A percentile compares a stretch with the other conserved stretches of the same genome.
Evolutionary conservation across 2,888 invertebrate genomes (phyloP).

Genomic region (Diarsia brunnea): DNA sequence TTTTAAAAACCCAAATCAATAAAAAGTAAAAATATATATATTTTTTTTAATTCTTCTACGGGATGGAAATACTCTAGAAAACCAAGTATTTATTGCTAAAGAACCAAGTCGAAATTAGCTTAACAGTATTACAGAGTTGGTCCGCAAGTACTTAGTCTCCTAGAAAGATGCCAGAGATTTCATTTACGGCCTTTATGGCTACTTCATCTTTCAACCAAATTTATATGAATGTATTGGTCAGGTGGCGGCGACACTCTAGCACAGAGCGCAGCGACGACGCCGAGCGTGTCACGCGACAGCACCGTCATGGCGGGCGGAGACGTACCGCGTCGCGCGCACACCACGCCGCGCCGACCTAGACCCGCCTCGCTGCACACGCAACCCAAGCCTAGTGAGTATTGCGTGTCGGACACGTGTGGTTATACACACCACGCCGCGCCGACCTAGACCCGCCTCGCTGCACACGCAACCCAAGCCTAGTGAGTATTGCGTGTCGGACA

Average conservation of each 20-base stretch:
- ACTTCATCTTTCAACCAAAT: background rate
- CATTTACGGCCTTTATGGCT: background rate
- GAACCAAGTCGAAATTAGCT: background rate
- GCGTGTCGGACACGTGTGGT: background rate
- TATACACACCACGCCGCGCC: no score
- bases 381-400: conserved; percentile 13
- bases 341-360: conserved; percentile 65
- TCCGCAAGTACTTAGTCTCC: background rate
- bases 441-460: no score
- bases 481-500: no score
- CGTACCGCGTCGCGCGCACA: conserved; percentile 72
- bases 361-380: conserved; percentile 70
- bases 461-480: no score
- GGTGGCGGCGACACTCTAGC: conserved; percentile 65
- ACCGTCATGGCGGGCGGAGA: conserved; percentile 73
- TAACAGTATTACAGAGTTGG: background rate
- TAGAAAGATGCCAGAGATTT: background rate
- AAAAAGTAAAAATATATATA: no score
- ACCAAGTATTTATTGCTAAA: background rate
- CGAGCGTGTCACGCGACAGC: conserved; percentile 85
- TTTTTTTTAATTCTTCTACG: background rate
- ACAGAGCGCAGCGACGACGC: conserved; percentile 79
- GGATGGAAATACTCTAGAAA: background rate
- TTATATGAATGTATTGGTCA: background rate
- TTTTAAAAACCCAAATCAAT: no score